These are phyloP conservation scores for Cynodonichthys magdalenae DNA, from an alignment of 2,797 vertebrate genomes.

Conservation along the genomic window DNA sequence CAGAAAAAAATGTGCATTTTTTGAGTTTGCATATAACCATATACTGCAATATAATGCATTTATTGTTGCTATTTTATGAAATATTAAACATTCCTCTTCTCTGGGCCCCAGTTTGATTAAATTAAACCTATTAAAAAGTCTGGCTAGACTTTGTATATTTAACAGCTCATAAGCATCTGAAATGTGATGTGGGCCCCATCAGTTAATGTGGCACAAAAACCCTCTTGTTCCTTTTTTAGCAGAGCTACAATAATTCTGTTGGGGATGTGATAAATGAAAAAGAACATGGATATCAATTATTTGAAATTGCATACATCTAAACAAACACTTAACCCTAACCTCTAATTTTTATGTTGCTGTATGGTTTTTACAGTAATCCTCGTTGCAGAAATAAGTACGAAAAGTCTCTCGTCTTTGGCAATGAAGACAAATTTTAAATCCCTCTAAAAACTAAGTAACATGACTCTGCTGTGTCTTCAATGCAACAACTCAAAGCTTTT, in stretches of 20 bases:
- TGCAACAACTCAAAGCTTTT: no score
- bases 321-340: no score
- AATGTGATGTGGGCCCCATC: background rate
- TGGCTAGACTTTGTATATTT: background rate
- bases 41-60: conserved; percentile 1
- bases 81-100: background rate
- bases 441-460: no score
- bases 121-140: conserved; percentile 5
- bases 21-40: no score
- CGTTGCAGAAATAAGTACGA: conserved; percentile 6
- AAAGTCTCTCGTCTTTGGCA: background rate
- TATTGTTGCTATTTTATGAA: background rate
- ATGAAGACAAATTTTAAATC: no score
- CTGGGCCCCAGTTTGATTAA: conserved; percentile 6
- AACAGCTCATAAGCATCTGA: background rate
- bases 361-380: background rate
- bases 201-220: background rate
- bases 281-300: background rate
- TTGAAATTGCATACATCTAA: background rate
- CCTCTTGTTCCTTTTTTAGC: background rate
- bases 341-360: no score
- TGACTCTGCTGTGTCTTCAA: no score
- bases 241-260: background rate
- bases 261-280: background rate
- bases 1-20: background rate